phyloP scores from a whole-genome alignment of 2,888 invertebrate species.

The Boloria euphrosyne region DNA sequence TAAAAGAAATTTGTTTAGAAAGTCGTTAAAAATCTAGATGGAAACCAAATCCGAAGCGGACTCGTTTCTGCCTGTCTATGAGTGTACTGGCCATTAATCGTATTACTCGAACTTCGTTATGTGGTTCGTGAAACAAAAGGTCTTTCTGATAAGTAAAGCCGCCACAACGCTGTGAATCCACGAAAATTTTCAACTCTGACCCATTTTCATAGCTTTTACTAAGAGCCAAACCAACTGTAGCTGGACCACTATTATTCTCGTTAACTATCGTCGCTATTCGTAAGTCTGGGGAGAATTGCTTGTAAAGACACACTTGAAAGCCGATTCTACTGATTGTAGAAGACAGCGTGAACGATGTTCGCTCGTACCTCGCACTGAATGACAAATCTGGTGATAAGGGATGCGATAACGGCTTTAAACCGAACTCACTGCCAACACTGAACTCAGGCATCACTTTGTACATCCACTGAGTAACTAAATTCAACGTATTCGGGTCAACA shows the following conservation, averaged over 20 bases:
- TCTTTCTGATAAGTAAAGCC: slow-evolving; percentile 73
- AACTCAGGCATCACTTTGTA: slow-evolving; percentile 63
- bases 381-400: slow-evolving; percentile 61
- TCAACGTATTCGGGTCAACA: slow-evolving; percentile 66
- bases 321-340: slow-evolving; percentile 65
- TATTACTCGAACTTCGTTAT: slow-evolving; percentile 62
- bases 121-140: slow-evolving; percentile 62
- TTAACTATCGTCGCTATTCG: slow-evolving; percentile 66
- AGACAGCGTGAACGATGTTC: slow-evolving; percentile 57
- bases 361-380: slow-evolving; percentile 64
- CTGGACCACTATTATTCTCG: slow-evolving; percentile 54
- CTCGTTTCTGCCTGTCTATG: slow-evolving; percentile 66
- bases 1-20: slow-evolving; percentile 13
- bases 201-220: slow-evolving; percentile 65
- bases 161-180: slow-evolving; percentile 71
- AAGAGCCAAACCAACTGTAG: slow-evolving; percentile 64
- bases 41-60: slow-evolving; percentile 71
- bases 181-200: slow-evolving; percentile 70
- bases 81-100: slow-evolving; percentile 65
- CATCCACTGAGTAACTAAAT: slow-evolving; percentile 68
- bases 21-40: slow-evolving; percentile 67
- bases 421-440: slow-evolving; percentile 64
- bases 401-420: slow-evolving; percentile 57
- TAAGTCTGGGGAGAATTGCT: slow-evolving; percentile 64
- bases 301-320: slow-evolving; percentile 68